These are phyloP conservation scores for Phasianus colchicus DNA, from an alignment of 2,113 vertebrate genomes.

Conservation along the genomic window DNA sequence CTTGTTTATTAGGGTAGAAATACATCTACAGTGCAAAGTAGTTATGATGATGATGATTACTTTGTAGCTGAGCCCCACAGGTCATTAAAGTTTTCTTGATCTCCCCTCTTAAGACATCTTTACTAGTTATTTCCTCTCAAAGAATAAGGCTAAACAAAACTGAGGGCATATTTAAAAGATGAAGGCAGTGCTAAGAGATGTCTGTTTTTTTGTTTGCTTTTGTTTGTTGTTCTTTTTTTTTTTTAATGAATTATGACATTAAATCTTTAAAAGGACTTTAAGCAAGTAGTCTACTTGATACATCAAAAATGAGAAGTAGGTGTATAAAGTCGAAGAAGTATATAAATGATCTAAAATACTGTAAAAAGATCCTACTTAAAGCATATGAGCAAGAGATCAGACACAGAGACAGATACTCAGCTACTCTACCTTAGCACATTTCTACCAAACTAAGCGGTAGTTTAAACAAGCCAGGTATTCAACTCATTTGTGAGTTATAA, in stretches of 20 bases:
- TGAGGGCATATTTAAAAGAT: conserved; percentile 6
- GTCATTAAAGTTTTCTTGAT: conserved; percentile 19
- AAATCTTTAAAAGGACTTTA: neutral
- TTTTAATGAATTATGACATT: neutral
- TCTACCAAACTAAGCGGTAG: neutral
- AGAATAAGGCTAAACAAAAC: conserved; percentile 4
- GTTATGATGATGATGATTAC: neutral
- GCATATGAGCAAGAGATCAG: neutral
- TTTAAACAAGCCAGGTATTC: neutral
- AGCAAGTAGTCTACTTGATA: neutral
- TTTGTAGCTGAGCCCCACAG: neutral
- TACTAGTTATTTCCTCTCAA: neutral
- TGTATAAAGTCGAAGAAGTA: neutral
- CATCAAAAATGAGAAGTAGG: neutral
- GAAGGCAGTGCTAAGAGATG: neutral
- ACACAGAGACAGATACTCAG: neutral
- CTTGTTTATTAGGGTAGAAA: conserved; percentile 28
- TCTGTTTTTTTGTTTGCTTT: neutral
- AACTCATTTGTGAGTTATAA: neutral
- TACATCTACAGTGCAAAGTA: conserved; percentile 23
- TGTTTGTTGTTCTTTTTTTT: neutral
- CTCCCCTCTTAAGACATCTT: neutral
- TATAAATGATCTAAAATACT: neutral
- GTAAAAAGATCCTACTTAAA: neutral
- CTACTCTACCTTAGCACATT: neutral